Evolutionary conservation across 2,797 vertebrate species (phyloP).

Genomic region (Thripadectes ignobilis): DNA sequence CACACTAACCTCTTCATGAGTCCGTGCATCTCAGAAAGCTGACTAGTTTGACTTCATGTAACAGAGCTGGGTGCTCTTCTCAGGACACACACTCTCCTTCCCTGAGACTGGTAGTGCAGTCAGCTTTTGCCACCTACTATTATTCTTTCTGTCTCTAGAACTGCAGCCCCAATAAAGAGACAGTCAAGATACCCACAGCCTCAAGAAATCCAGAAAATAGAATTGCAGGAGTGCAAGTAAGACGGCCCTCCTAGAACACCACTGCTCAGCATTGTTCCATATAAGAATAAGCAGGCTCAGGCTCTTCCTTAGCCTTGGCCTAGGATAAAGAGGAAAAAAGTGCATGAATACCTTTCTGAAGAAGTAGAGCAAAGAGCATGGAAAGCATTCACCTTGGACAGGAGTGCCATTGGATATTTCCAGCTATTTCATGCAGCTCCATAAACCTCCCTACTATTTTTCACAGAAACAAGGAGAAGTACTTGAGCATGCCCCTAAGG

Average conservation of each 20-base stretch:
- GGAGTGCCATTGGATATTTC: not conserved
- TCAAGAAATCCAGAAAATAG: not conserved
- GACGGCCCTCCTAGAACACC: not conserved
- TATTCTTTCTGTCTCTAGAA: not conserved
- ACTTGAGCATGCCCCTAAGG: not conserved
- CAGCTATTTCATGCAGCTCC: not conserved
- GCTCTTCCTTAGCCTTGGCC: not conserved
- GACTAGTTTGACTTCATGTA: not conserved
- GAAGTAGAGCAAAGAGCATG: not conserved
- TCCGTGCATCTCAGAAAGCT: not conserved
- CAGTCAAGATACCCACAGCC: not conserved
- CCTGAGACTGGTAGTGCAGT: not conserved
- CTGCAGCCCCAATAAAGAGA: not conserved
- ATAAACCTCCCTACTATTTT: not conserved
- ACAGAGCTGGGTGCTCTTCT: not conserved
- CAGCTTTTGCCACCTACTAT: not conserved
- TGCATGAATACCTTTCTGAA: not conserved
- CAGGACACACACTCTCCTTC: rapidly evolving
- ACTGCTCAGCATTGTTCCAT: not conserved
- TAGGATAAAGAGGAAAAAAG: not conserved
- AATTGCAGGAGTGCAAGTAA: not conserved
- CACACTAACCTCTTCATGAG: not conserved
- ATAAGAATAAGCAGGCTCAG: not conserved
- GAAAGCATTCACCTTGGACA: not conserved
- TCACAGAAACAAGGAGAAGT: not conserved